phyloP scores from a whole-genome alignment of 2,113 vertebrate species.

The Gasterosteus aculeatus region DNA sequence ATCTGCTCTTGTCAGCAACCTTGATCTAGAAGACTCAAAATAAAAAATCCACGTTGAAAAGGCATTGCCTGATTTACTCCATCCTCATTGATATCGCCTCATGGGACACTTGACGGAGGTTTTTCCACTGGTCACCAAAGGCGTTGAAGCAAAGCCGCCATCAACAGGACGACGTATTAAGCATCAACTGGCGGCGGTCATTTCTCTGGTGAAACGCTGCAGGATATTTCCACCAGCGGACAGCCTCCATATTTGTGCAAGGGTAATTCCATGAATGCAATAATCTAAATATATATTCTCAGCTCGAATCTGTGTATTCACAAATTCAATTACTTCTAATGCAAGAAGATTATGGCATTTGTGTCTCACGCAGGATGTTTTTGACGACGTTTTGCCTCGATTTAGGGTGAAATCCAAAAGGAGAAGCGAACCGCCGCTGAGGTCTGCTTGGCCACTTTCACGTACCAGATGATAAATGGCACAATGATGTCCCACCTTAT shows the following conservation, averaged over 20 bases:
- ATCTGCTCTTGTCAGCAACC: slow-evolving; percentile 8
- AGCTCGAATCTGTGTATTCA: slow-evolving; percentile 40
- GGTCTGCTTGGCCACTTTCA: not conserved
- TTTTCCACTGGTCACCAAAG: slow-evolving; percentile 49
- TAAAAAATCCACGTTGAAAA: slow-evolving; percentile 8
- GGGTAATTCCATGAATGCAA: slow-evolving; percentile 5
- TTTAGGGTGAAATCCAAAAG: slow-evolving; percentile 23
- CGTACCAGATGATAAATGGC: slow-evolving; percentile 1
- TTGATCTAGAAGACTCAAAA: slow-evolving; percentile 18
- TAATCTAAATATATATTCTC: slow-evolving; percentile 18
- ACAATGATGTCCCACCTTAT: slow-evolving; percentile 2
- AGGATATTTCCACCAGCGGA: slow-evolving; percentile 28
- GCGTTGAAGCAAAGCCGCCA: slow-evolving; percentile 54
- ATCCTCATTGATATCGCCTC: slow-evolving; percentile 2
- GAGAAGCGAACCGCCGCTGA: slow-evolving; percentile 8
- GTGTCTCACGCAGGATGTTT: slow-evolving; percentile 18
- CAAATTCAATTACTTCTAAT: slow-evolving; percentile 44
- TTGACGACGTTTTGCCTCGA: not conserved
- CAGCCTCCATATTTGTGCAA: slow-evolving; percentile 23
- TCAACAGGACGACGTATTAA: slow-evolving; percentile 57
- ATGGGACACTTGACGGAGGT: slow-evolving; percentile 37
- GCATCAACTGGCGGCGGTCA: slow-evolving; percentile 59
- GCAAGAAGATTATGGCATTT: slow-evolving; percentile 41
- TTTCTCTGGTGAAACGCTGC: slow-evolving; percentile 36
- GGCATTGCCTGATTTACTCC: slow-evolving; percentile 7